These are phyloP conservation scores for Danaus plexippus DNA, from an alignment of 1,140 invertebrate species.

Conservation along the genomic window DNA sequence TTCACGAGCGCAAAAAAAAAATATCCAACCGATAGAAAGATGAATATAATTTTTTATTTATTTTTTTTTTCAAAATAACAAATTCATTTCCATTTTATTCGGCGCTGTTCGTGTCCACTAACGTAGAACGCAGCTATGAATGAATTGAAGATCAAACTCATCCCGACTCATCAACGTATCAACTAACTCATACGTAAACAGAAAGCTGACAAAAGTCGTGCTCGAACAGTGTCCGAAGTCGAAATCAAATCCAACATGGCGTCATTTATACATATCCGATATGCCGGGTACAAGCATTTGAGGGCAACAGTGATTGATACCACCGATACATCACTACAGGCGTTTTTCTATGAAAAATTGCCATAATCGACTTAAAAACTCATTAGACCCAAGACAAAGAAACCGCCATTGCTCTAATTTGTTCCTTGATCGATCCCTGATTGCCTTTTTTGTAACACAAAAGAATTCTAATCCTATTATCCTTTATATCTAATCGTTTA, in stretches of 20 bases:
- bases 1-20: too few species aligned
- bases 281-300: conserved; percentile 46
- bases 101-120: too few species aligned
- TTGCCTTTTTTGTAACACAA: conserved; percentile 49
- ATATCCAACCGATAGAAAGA: too few species aligned
- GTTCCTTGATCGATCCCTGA: conserved; percentile 62
- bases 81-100: too few species aligned
- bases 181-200: conserved; percentile 4
- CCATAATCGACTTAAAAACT: conserved; percentile 72
- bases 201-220: conserved; percentile 3
- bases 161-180: conserved; percentile 9
- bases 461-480: conserved; percentile 36
- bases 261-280: conserved; percentile 25
- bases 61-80: too few species aligned
- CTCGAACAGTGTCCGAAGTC: background rate
- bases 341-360: conserved; percentile 71
- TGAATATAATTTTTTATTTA: too few species aligned
- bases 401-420: conserved; percentile 65
- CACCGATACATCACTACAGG: conserved; percentile 66
- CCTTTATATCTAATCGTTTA: conserved; percentile 1
- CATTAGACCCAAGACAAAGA: conserved; percentile 68
- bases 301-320: conserved; percentile 64
- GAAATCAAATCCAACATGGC: conserved; percentile 9
- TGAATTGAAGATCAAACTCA: conserved; percentile 28
- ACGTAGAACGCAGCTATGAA: conserved; percentile 5